A percentile compares a stretch with the other conserved stretches of the same genome.
Conservation (phyloP, 2,113 vertebrate species). For the Sigmodon hispidus region DNA sequence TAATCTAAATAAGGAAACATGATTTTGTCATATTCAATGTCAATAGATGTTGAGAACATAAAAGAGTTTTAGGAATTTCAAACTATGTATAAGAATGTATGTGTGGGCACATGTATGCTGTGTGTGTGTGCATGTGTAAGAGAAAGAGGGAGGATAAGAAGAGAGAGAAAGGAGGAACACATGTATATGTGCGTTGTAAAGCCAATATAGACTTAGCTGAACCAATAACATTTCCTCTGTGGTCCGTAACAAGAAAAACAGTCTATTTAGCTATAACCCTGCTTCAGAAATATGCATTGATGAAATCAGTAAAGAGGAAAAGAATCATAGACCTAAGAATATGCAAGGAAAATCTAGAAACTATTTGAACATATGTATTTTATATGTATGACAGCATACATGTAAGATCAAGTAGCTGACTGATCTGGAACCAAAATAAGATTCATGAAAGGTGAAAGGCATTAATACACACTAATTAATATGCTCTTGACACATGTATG, state of each 20-base stretch:
- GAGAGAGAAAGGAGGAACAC: background rate
- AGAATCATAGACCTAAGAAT: background rate
- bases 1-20: background rate
- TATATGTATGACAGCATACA: background rate
- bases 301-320: slow-evolving; percentile 32
- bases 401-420: background rate
- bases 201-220: background rate
- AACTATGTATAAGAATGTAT: background rate
- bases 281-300: background rate
- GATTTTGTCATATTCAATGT: background rate
- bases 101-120: background rate
- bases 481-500: background rate
- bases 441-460: background rate
- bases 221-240: background rate
- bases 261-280: background rate
- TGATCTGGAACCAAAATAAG: background rate
- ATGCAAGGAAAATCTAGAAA: background rate
- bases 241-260: background rate
- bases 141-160: too few species aligned
- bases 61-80: background rate
- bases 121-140: background rate
- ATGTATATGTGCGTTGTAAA: background rate
- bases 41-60: background rate
- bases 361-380: background rate
- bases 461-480: background rate